Evolutionary conservation across 1,140 invertebrate genomes (phyloP), one percentile per base, ranked within the genome.

Genomic region (Drosophila ogumai): DNA sequence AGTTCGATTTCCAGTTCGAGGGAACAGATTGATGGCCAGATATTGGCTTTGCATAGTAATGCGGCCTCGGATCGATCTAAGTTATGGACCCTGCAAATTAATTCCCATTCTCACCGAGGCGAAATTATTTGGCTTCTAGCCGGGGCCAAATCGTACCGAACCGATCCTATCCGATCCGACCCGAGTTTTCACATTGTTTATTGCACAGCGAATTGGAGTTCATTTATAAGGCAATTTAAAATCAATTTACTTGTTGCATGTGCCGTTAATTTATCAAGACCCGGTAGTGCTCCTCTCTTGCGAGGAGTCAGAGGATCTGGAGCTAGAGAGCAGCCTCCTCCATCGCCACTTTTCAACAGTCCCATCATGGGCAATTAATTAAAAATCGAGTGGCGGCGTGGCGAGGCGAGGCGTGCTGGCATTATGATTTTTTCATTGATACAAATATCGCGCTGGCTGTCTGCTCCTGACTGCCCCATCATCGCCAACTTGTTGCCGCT

Each of bases 361-460:
- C 81, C 82, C 85, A 88, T 85, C 85, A 90, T 79, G 69, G 85
- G 69, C 85, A 88, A 88, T 88, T 88, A 88, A 88, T 88, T 85
- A 90, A 79, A 84, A 79, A 81, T 75, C 77, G 74, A 90, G 52
- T 56, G 58, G 8, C 76, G 59, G 58, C 64, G 38, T 55, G 56
- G 77, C 17, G 31, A 36, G 52, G 32, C 32, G 7, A 15, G 50
- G 85, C 85, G 77, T 84, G 81, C 85, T 90, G 73, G 77, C 73
- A 90, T 81, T 90, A 88, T 88, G 81, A 88, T 88, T 90, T 85
- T 88, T 81, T 90, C 84, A 88, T 88, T 88, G 85, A 88, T 88
- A 88, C 85, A 88, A 88, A 88, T 90, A 84, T 71, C 44, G 77
- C 69, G 43, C 40, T 55, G 73, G 60, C 31, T 34, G 58, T 44